Base-by-base conservation (phyloP, 2,888 invertebrate species). In the Coecobrya sp. region DNA sequence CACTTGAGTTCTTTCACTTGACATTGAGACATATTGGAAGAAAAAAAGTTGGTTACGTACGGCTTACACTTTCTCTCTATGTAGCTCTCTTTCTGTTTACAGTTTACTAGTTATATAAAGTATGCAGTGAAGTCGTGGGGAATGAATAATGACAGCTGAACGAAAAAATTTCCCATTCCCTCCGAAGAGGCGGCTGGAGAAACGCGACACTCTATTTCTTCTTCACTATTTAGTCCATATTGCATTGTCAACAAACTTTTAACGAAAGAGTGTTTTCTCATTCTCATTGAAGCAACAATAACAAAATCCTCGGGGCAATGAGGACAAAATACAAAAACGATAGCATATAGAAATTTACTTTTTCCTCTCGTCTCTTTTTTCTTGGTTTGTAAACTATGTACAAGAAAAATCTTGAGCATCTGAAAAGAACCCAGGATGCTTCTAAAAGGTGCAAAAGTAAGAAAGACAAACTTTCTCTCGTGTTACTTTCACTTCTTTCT, bases 11-110 rank as follows among this genome's bases (percentile, higher is more conserved):
- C 49, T 49, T 84, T 68, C 45, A 27, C 84, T 25, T 84, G 84
- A 84, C 84, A 65, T 84, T 65, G 84, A 65, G 84, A 84, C 84
- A 65, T 84, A 45, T 59, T 62, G 19, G 13, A 59, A 11, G 25
- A 4, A 65, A 65, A 84, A 65, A 84, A 45, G 65, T 84, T 84
- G 30, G 25, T 30, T 30, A 0, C 19, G n/a, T 42, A 70, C 42
- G 30, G 1, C 68, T 25, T 30, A 30, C 16, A 30, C 68, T 3
- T 16, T 22, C 16, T 13, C 13, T 30, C 68, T 16, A 4, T n/a
- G n/a, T n/a, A n/a, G n/a, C 68, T 3, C 7, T 22, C 16, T 13
- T 1, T 30, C 68, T 16, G 2, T 30, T 68, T 30, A 13, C 1
- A 30, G 13, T 68, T 16, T 70, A 2, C 70, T 8, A 4, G 10